These are phyloP conservation scores for Nyctibius bracteatus DNA, from an alignment of 2,113 vertebrate genomes.

Conservation along the genomic window DNA sequence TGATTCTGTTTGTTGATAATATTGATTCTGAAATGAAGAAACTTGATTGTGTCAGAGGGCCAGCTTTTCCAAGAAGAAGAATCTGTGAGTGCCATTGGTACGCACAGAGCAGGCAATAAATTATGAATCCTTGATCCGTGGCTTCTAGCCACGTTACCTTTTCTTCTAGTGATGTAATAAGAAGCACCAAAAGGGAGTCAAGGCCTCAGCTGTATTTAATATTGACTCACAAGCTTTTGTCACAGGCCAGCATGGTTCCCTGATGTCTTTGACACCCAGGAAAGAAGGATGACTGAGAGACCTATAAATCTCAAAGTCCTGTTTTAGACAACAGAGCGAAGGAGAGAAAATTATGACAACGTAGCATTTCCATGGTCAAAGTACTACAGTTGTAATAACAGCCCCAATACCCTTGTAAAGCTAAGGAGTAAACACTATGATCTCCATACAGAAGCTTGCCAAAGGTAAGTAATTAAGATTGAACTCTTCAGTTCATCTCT, in stretches of 20 bases:
- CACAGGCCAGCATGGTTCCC: background rate
- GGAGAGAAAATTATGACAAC: constrained; percentile 24
- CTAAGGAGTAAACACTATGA: constrained; percentile 29
- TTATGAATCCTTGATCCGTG: background rate
- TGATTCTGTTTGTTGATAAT: background rate
- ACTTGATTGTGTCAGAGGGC: background rate
- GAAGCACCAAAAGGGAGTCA: background rate
- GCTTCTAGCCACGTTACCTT: background rate
- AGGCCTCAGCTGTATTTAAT: background rate
- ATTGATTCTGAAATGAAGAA: background rate
- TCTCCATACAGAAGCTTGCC: constrained; percentile 3
- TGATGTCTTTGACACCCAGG: background rate
- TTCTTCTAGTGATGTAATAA: background rate
- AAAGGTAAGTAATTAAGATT: background rate
- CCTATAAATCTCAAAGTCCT: constrained; percentile 13
- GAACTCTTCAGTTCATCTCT: background rate
- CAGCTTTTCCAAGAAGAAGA: background rate
- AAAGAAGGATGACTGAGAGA: background rate
- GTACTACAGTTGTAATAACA: constrained; percentile 30
- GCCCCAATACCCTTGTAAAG: background rate
- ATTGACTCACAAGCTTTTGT: background rate
- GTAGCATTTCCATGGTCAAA: constrained; percentile 42
- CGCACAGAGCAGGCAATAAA: background rate
- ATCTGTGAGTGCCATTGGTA: background rate
- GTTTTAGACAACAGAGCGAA: background rate